phyloP scores from a whole-genome alignment of 2,888 invertebrate species.

The Drosophila limbata region DNA sequence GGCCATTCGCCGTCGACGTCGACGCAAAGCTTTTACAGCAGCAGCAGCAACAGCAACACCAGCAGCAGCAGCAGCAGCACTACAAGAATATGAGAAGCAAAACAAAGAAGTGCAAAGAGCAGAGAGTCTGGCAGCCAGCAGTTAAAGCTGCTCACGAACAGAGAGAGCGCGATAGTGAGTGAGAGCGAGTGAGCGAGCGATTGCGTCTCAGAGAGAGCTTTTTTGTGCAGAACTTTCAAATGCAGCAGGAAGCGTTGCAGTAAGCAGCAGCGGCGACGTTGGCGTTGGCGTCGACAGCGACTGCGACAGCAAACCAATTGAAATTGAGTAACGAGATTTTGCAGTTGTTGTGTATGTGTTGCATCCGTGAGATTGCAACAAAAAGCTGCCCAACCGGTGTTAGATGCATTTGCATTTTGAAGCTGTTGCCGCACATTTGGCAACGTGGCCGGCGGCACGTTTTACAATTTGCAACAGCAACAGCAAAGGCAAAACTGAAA shows the following conservation, averaged over 20 bases:
- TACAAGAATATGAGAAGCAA: constrained; percentile 77
- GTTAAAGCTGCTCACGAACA: constrained; percentile 28
- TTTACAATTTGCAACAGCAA: constrained; percentile 66
- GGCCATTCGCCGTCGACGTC: constrained; percentile 43
- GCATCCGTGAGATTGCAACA: constrained; percentile 63
- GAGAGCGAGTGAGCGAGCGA: constrained; percentile 21
- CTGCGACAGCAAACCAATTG: constrained; percentile 70
- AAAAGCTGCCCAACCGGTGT: constrained; percentile 80
- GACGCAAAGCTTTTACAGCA: constrained; percentile 76
- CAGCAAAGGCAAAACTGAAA: constrained; percentile 36
- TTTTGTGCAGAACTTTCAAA: constrained; percentile 69
- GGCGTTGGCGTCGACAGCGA: constrained; percentile 7
- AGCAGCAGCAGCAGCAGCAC: constrained; percentile 44
- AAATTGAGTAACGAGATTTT: constrained; percentile 80
- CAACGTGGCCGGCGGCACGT: constrained; percentile 70
- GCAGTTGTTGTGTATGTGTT: constrained; percentile 42
- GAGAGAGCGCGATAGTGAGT: constrained; percentile 15
- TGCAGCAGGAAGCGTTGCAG: constrained; percentile 66
- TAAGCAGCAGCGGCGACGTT: constrained; percentile 23
- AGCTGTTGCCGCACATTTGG: constrained; percentile 59
- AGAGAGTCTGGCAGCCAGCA: constrained; percentile 24
- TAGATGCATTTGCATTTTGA: constrained; percentile 80
- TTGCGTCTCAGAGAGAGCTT: constrained; percentile 33
- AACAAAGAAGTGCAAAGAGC: constrained; percentile 79
- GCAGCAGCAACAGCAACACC: constrained; percentile 33